Conservation (phyloP, 2,888 invertebrate species). For the Pachliopta kotzebuea region DNA sequence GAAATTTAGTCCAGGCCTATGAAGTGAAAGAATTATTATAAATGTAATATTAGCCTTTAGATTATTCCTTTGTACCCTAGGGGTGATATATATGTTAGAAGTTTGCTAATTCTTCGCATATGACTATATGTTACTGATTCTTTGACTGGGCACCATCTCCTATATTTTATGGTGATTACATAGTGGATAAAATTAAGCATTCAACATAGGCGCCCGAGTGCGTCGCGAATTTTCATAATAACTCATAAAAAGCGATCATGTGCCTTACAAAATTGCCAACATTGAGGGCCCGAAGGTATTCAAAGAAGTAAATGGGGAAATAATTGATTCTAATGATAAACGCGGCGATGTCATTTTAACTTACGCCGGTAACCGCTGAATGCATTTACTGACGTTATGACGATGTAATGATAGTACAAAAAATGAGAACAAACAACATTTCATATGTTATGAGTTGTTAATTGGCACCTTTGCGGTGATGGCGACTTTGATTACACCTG, state of each 20-base stretch:
- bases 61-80: slow-evolving; percentile 7
- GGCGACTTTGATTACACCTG: slow-evolving; percentile 38
- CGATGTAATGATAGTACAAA: slow-evolving; percentile 51
- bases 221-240: slow-evolving; percentile 46
- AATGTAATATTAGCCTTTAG: too few species aligned
- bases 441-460: slow-evolving; percentile 40
- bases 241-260: slow-evolving; percentile 55
- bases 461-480: slow-evolving; percentile 38
- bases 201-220: slow-evolving; percentile 44
- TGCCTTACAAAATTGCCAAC: slow-evolving; percentile 53
- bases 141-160: slow-evolving; percentile 34
- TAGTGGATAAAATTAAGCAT: slow-evolving; percentile 46
- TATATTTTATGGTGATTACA: slow-evolving; percentile 42
- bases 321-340: slow-evolving; percentile 70
- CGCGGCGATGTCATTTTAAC: slow-evolving; percentile 57
- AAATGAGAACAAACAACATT: slow-evolving; percentile 49
- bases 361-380: slow-evolving; percentile 42
- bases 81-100: slow-evolving; percentile 16
- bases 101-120: slow-evolving; percentile 36
- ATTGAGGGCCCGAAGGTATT: slow-evolving; percentile 49
- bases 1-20: too few species aligned
- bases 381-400: slow-evolving; percentile 51
- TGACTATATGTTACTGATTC: slow-evolving; percentile 33
- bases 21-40: too few species aligned
- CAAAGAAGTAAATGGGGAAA: slow-evolving; percentile 49